Conservation (phyloP, 2,888 invertebrate genomes). For the Archips xylosteana region DNA sequence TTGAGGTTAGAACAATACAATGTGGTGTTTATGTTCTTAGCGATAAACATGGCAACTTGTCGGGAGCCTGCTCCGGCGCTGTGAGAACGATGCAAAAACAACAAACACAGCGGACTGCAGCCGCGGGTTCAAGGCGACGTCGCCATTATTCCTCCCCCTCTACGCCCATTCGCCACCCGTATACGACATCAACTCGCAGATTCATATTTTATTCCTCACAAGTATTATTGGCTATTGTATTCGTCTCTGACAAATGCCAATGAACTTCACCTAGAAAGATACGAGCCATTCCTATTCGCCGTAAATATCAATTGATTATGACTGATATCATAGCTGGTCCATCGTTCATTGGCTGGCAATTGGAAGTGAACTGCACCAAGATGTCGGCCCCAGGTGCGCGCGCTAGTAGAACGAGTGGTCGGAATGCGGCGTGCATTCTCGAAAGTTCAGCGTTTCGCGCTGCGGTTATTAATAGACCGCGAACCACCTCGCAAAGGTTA, state of each 20-base stretch:
- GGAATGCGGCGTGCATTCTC: slow-evolving; percentile 63
- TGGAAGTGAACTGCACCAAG: background rate
- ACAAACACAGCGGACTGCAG: slow-evolving; percentile 47
- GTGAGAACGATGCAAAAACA: slow-evolving; percentile 52
- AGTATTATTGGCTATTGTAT: slow-evolving; percentile 34
- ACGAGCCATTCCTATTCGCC: slow-evolving; percentile 1
- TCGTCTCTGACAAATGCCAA: slow-evolving; percentile 24
- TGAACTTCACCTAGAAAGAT: slow-evolving; percentile 30
- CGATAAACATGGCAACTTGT: slow-evolving; percentile 34
- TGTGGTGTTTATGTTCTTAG: slow-evolving; percentile 38
- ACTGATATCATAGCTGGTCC: background rate
- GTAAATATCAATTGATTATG: background rate
- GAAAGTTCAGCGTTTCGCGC: slow-evolving; percentile 56
- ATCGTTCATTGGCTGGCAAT: background rate
- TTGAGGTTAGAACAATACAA: slow-evolving; percentile 28
- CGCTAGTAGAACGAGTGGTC: slow-evolving; percentile 37
- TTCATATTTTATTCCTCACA: slow-evolving; percentile 22
- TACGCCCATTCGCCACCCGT: slow-evolving; percentile 33
- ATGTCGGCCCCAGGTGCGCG: slow-evolving; percentile 44
- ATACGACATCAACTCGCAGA: slow-evolving; percentile 13
- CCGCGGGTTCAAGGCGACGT: slow-evolving; percentile 49
- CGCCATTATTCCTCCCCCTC: slow-evolving; percentile 32
- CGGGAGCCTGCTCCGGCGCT: slow-evolving; percentile 36
- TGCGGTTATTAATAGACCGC: slow-evolving; percentile 66
- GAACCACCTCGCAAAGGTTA: slow-evolving; percentile 77